Evolutionary conservation across 92 coral and sea anemone species (phyloP).

Genomic region (Porites evermanni): DNA sequence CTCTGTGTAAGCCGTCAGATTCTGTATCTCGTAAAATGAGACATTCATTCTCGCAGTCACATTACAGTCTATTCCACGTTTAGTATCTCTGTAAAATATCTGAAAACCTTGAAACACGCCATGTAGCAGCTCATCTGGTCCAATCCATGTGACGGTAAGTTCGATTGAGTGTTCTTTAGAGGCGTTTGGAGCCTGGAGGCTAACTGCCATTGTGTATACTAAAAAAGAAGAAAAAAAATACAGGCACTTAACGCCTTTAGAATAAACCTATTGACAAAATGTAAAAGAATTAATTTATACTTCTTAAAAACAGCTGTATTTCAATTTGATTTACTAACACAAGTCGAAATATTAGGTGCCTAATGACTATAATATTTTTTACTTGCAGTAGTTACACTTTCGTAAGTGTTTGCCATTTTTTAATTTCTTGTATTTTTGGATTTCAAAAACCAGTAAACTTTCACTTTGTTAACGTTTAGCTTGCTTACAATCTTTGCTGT

Average conservation of each 20-base stretch:
- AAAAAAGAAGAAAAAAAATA: background rate
- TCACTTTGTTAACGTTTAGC: no score
- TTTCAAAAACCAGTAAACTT: no score
- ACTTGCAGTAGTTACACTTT: no score
- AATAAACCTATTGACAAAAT: no score
- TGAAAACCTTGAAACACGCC: slow-evolving; percentile 51
- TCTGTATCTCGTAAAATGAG: slow-evolving; percentile 23
- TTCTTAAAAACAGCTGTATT: no score
- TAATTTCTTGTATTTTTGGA: no score
- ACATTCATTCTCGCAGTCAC: slow-evolving; percentile 18
- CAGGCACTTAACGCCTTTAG: background rate
- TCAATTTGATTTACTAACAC: no score
- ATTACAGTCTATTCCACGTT: slow-evolving; percentile 17
- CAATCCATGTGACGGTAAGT: slow-evolving; percentile 20
- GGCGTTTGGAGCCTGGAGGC: slow-evolving; percentile 23
- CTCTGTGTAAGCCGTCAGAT: slow-evolving; percentile 23
- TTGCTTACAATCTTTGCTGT: no score
- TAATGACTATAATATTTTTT: no score
- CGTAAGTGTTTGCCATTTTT: no score
- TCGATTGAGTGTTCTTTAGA: slow-evolving; percentile 18
- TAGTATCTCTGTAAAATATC: slow-evolving; percentile 26
- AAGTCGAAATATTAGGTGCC: no score
- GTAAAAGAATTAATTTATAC: no score
- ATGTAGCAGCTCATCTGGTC: slow-evolving; percentile 20
- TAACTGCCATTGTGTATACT: slow-evolving; percentile 30